phyloP scores from a whole-genome alignment of 1,140 invertebrate genomes.

The Melitaea cinxia region DNA sequence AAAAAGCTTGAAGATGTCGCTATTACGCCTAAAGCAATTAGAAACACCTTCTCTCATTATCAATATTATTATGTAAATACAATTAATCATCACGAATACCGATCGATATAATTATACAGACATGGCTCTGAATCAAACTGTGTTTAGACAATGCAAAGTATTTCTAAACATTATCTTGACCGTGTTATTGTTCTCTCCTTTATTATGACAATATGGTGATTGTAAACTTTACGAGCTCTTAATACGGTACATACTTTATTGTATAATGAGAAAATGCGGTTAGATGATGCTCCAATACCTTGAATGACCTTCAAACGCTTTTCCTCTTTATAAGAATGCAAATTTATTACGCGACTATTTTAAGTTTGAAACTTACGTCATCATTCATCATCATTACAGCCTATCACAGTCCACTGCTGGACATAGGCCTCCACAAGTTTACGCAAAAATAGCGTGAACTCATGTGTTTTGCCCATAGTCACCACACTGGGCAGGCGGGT shows the following conservation, averaged over 20 bases:
- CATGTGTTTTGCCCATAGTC: too few species aligned
- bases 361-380: too few species aligned
- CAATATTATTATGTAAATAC: slow-evolving; percentile 1
- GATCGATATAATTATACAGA: neutral
- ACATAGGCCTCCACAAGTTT: too few species aligned
- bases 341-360: too few species aligned
- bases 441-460: too few species aligned
- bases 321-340: too few species aligned
- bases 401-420: too few species aligned
- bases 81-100: neutral
- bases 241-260: slow-evolving; percentile 10
- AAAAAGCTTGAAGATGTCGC: too few species aligned
- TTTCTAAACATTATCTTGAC: slow-evolving; percentile 7
- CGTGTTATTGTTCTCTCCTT: slow-evolving; percentile 13
- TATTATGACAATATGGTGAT: slow-evolving; percentile 8
- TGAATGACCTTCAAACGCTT: neutral
- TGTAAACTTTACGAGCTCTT: slow-evolving; percentile 17
- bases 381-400: too few species aligned
- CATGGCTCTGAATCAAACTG: neutral
- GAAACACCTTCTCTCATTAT: neutral
- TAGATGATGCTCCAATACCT: neutral
- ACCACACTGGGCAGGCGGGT: too few species aligned
- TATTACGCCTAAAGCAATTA: neutral
- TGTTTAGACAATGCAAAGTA: slow-evolving; percentile 8
- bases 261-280: slow-evolving; percentile 3